Evolutionary conservation across 2,888 invertebrate genomes (phyloP), one percentile per base, ranked within the genome.

Genomic region (Drosophila maculinotata): DNA sequence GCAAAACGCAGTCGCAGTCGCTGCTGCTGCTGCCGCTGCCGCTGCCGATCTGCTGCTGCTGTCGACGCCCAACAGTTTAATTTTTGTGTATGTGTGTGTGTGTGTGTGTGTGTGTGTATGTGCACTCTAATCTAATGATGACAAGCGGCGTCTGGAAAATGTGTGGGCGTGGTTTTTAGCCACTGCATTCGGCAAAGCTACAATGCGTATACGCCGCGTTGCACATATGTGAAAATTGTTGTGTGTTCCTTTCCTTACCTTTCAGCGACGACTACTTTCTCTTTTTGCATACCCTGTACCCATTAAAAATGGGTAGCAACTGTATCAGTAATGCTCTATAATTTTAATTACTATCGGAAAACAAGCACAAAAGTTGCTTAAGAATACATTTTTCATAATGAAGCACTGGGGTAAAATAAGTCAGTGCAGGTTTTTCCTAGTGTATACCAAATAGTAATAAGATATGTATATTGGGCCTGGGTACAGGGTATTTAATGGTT

Each of bases 71-170:
- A 57, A 52, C 78, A 68, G 81, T 76, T 76, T 58, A 60, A 60
- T 58, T 58, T 58, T 58, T 59, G 36, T 35, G 35, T 57, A 30
- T 58, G 52, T 47, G 30, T 56, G 62, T 52, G 44, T 60, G 57
- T 52, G 54, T 54, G 44, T 52, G 31, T 41, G 35, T 30, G 45
- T 48, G 31, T 57, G 52, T 60, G 52, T 63, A 30, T 39, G 42
- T 69, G 71, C 69, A 75, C 81, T 73, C 71, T 84, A 84, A 84
- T 84, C 84, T 88, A 84, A 84, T 88, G 84, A 88, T 88, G 88
- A 84, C 84, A 88, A 78, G 88, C 79, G 35, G 72, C 63, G 73
- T 77, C 72, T 73, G 74, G 60, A 59, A 73, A 75, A 39, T 57
- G 60, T 42, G 30, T 51, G 68, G 74, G 73, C 60, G 78, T 73